A percentile compares a stretch with the other conserved stretches of the same genome.
These are phyloP conservation scores for Ctena decussata DNA, from an alignment of 2,888 invertebrate species.

Conservation along the genomic window DNA sequence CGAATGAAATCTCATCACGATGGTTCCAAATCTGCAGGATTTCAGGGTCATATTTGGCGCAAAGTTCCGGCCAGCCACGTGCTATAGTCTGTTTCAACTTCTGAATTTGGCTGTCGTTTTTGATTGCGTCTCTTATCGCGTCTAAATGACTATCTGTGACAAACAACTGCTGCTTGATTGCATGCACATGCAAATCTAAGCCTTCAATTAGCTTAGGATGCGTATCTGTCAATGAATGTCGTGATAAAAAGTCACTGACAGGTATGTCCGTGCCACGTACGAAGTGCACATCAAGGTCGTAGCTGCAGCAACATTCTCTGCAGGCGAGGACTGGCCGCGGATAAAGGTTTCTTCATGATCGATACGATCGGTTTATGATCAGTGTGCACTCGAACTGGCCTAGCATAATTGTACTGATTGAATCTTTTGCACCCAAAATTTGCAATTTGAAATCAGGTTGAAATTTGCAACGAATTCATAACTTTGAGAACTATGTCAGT, in stretches of 20 bases:
- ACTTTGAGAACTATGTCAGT: too few species aligned
- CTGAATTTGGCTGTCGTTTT: slow-evolving; percentile 27
- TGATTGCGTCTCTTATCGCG: slow-evolving; percentile 31
- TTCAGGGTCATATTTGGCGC: slow-evolving; percentile 9
- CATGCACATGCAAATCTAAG: slow-evolving; percentile 22
- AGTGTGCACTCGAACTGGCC: slow-evolving; percentile 26
- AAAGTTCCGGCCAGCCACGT: slow-evolving; percentile 30
- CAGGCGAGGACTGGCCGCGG: slow-evolving; percentile 49
- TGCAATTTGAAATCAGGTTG: too few species aligned
- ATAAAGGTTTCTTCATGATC: slow-evolving; percentile 57
- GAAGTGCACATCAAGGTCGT: slow-evolving; percentile 42
- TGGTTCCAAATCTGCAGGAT: slow-evolving; percentile 46
- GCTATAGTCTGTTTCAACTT: slow-evolving; percentile 29
- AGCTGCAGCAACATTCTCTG: slow-evolving; percentile 50
- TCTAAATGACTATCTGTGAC: slow-evolving; percentile 30
- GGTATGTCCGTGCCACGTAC: slow-evolving; percentile 47
- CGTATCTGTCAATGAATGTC: slow-evolving; percentile 41
- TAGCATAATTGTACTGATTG: slow-evolving; percentile 51
- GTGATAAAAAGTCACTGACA: slow-evolving; percentile 42
- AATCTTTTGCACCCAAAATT: slow-evolving; percentile 25
- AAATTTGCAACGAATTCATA: too few species aligned
- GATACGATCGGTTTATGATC: slow-evolving; percentile 62
- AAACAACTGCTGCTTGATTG: slow-evolving; percentile 12
- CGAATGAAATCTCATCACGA: slow-evolving; percentile 39
- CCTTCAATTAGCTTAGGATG: slow-evolving; percentile 14